Conservation (phyloP, 2,113 vertebrate species). For the Octodon degus region DNA sequence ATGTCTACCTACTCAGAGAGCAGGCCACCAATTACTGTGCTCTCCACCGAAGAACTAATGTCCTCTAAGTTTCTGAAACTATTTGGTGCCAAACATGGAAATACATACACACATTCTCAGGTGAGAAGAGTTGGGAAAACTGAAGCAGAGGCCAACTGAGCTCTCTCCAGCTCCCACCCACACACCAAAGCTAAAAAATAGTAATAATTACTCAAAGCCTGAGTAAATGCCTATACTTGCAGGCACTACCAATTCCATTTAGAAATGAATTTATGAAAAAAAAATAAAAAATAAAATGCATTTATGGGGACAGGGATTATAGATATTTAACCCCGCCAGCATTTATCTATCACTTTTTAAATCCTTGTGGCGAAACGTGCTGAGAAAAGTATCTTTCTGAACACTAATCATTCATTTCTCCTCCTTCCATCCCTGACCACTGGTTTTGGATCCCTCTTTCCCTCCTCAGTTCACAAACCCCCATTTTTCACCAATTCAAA, state of each 20-base stretch:
- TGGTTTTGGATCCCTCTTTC: background rate
- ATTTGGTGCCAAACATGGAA: slow-evolving; percentile 46
- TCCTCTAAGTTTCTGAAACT: slow-evolving; percentile 53
- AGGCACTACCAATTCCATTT: slow-evolving; percentile 56
- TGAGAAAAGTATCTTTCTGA: slow-evolving; percentile 35
- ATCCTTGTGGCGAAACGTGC: slow-evolving; percentile 47
- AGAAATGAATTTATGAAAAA: slow-evolving; percentile 56
- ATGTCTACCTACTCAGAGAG: slow-evolving; percentile 37
- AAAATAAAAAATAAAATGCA: no score
- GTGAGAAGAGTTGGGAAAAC: background rate
- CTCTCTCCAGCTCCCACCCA: slow-evolving; percentile 47
- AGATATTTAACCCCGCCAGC: slow-evolving; percentile 52
- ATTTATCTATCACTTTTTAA: slow-evolving; percentile 55
- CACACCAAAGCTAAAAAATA: slow-evolving; percentile 16
- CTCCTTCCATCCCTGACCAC: background rate
- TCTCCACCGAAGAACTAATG: slow-evolving; percentile 52
- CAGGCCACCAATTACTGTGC: slow-evolving; percentile 53
- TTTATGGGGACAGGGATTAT: slow-evolving; percentile 54
- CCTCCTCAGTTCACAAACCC: background rate
- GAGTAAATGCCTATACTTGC: slow-evolving; percentile 63
- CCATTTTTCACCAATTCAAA: background rate
- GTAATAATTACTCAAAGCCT: slow-evolving; percentile 50
- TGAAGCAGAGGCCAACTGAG: background rate
- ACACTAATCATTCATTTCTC: background rate
- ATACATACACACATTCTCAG: background rate